Base-by-base conservation (phyloP, 92 coral and sea anemone species). In the Heliopora coerulea region DNA sequence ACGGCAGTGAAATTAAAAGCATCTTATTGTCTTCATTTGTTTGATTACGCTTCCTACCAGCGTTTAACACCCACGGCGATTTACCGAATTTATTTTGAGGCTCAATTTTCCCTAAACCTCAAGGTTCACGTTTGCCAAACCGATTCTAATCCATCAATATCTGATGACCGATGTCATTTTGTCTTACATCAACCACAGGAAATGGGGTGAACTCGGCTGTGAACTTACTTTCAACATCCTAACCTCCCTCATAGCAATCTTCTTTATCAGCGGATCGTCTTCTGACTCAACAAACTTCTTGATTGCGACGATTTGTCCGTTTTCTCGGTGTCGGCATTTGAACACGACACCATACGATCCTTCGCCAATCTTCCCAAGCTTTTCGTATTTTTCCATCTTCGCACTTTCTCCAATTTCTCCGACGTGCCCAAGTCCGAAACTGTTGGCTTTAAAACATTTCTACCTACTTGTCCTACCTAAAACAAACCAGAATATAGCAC, bases 351-450 rank as follows among this genome's bases (percentile, higher is more conserved):
- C 98, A 49, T 93, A 93, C 23, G 98, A 93, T 4, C 98, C 98
- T 64, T 93, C 98, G 68, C 98, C 98, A 57, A 93, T 88, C 62
- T 93, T 93, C 1, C 95, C 91, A 35, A 93, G 86, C 59, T 85
- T 90, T 79, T 93, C 98, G 65, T 87, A 93, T 73, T 89, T 93
- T 64, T 93, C 96, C 98, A 93, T 93, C n/a, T n/a, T n/a, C n/a
- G n/a, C n/a, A n/a, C n/a, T n/a, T n/a, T n/a, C n/a, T n/a, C 17
- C 74, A 34, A 3, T 23, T 28, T 37, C 18, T 13, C 62, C 56
- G 40, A 11, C 62, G 21, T 60, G 49, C 56, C 56, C 48, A 56
- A 19, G 35, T 49, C 25, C 13, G 52, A 42, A 35, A 50, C 50
- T 67, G 32, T 12, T 3, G 60, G 32, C 32, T 13, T 4, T 46